Percentiles rank a stretch among this genome's conserved stretches.
phyloP scores from a whole-genome alignment of 2,888 invertebrate genomes.

The Latrodectus elegans region DNA sequence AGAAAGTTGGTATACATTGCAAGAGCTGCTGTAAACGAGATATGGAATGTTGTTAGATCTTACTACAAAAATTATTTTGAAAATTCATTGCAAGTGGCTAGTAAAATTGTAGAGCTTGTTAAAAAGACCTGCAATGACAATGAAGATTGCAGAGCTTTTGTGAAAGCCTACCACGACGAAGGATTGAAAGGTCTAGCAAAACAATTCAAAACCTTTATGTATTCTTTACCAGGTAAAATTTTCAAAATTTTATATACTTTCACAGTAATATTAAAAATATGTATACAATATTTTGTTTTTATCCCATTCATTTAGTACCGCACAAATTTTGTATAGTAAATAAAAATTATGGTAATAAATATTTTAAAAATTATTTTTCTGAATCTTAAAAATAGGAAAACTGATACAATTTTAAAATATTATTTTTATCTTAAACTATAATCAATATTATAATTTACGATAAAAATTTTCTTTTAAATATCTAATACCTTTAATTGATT shows the following conservation, averaged over 20 bases:
- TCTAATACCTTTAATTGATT: too few species aligned
- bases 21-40: constrained; percentile 8
- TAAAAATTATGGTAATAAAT: too few species aligned
- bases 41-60: constrained; percentile 33
- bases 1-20: background rate
- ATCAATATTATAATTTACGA: too few species aligned
- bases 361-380: too few species aligned
- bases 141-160: constrained; percentile 41
- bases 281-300: too few species aligned
- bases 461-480: too few species aligned
- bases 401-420: too few species aligned
- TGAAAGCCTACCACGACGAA: constrained; percentile 32
- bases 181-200: constrained; percentile 28
- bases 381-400: too few species aligned
- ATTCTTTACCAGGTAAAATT: constrained; percentile 44
- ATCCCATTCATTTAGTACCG: too few species aligned
- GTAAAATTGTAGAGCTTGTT: constrained; percentile 23
- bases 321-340: too few species aligned
- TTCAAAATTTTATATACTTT: background rate
- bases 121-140: constrained; percentile 34
- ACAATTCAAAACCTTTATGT: constrained; percentile 16
- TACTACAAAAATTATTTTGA: constrained; percentile 40
- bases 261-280: background rate
- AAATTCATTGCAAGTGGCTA: background rate
- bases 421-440: too few species aligned